Evolutionary conservation across 2,113 vertebrate genomes (phyloP).

Genomic region (Corapipo altera): DNA sequence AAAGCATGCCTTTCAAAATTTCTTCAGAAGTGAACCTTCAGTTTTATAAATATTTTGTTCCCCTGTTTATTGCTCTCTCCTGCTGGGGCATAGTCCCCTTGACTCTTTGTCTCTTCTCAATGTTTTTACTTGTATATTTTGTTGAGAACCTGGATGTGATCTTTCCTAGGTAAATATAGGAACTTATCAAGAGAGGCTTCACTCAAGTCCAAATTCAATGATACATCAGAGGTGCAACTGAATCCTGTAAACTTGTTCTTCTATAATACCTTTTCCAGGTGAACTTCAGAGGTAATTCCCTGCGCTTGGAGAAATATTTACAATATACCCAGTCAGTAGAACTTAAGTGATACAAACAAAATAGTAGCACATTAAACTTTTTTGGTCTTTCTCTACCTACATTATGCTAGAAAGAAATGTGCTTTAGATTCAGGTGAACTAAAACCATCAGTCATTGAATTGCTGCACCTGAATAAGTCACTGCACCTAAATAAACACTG

Average conservation of each 20-base stretch:
- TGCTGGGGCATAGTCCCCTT: not conserved
- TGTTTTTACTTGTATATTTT: not conserved
- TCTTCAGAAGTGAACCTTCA: not conserved
- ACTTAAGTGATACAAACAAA: not conserved
- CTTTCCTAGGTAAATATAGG: not conserved
- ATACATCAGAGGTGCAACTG: not conserved
- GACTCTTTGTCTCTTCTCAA: not conserved
- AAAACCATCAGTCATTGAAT: constrained; percentile 30
- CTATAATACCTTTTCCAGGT: not conserved
- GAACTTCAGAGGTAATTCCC: not conserved
- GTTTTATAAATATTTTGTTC: not conserved
- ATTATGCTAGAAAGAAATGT: not conserved
- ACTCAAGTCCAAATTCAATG: not conserved
- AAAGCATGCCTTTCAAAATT: not conserved
- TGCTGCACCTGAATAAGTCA: not conserved
- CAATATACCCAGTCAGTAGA: not conserved
- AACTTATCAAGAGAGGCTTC: not conserved
- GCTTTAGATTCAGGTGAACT: constrained; percentile 4
- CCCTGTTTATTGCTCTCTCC: not conserved
- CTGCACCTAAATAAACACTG: constrained; percentile 41
- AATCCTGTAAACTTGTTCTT: not conserved
- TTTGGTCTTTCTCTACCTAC: not conserved
- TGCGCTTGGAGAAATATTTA: not conserved
- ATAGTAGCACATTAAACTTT: not conserved
- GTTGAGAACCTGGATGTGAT: not conserved